phyloP scores from a whole-genome alignment of 1,140 invertebrate species.

The Zophobas atratus region DNA sequence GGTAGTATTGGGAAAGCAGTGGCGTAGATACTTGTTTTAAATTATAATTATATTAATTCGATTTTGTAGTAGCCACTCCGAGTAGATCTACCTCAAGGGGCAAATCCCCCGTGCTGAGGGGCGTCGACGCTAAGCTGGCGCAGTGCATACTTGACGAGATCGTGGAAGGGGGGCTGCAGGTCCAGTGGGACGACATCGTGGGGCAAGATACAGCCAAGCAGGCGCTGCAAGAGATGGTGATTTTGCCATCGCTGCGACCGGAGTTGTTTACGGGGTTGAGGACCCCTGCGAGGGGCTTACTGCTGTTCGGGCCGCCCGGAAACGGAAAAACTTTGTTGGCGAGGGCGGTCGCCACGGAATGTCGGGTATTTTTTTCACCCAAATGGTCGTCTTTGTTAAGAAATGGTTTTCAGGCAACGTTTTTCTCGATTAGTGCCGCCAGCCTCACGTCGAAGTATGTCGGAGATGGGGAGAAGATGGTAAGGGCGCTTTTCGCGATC shows the following conservation, averaged over 20 bases:
- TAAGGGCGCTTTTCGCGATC: slow-evolving; percentile 94
- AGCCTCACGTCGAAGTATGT: slow-evolving; percentile 99
- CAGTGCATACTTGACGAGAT: slow-evolving; percentile 85
- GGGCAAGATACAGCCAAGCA: slow-evolving; percentile 93
- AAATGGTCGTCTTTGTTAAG: background rate
- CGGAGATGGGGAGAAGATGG: slow-evolving; percentile 98
- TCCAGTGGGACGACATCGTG: slow-evolving; percentile 96
- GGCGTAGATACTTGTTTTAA: too few relatives aligned
- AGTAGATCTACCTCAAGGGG: slow-evolving; percentile 47
- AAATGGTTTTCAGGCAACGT: slow-evolving; percentile 79
- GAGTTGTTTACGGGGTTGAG: slow-evolving; percentile 95
- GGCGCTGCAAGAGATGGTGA: slow-evolving; percentile 97
- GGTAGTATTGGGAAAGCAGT: too few relatives aligned
- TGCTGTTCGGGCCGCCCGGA: slow-evolving; percentile 96
- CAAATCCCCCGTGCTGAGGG: slow-evolving; percentile 73
- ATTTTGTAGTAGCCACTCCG: background rate
- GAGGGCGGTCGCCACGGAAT: slow-evolving; percentile 92
- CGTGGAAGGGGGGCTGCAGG: slow-evolving; percentile 80
- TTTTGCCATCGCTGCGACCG: slow-evolving; percentile 94
- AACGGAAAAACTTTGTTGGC: slow-evolving; percentile 92
- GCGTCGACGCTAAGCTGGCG: slow-evolving; percentile 92
- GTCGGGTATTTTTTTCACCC: slow-evolving; percentile 68
- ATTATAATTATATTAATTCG: background rate
- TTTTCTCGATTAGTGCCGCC: slow-evolving; percentile 97
- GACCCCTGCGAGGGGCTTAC: slow-evolving; percentile 89